Conservation (phyloP, 2,888 invertebrate species). For the Leucophenga maculata region DNA sequence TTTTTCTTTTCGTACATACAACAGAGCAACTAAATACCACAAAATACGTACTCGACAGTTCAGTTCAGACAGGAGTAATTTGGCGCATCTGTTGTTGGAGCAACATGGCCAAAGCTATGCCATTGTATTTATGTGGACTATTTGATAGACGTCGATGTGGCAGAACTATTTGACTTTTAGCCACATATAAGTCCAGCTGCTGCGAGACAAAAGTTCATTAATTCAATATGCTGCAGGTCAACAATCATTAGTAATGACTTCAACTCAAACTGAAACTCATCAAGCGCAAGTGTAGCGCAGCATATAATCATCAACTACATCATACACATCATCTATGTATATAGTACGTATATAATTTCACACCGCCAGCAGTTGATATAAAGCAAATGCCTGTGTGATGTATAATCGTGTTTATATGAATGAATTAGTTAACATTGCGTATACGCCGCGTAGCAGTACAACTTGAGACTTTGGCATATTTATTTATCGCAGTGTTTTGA, state of each 20-base stretch:
- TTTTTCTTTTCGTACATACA: too few relatives aligned
- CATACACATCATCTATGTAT: too few relatives aligned
- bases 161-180: not conserved
- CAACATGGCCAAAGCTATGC: too few relatives aligned
- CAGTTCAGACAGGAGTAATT: too few relatives aligned
- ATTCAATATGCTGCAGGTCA: constrained; percentile 46
- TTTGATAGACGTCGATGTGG: too few relatives aligned
- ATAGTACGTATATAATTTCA: constrained; percentile 36
- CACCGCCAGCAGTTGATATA: constrained; percentile 5
- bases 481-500: constrained; percentile 23
- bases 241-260: constrained; percentile 40
- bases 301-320: constrained; percentile 44
- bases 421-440: constrained; percentile 63
- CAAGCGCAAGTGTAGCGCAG: constrained; percentile 15
- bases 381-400: constrained; percentile 31
- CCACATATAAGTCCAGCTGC: not conserved
- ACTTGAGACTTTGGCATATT: not conserved
- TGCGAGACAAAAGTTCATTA: constrained; percentile 50
- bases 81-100: too few relatives aligned
- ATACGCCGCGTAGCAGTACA: constrained; percentile 1
- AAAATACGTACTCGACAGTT: too few relatives aligned
- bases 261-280: constrained; percentile 26
- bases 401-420: constrained; percentile 46
- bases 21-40: too few relatives aligned
- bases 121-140: too few relatives aligned